These are phyloP conservation scores for Syrista parreyssii DNA, from an alignment of 2,888 invertebrate species.

Conservation along the genomic window DNA sequence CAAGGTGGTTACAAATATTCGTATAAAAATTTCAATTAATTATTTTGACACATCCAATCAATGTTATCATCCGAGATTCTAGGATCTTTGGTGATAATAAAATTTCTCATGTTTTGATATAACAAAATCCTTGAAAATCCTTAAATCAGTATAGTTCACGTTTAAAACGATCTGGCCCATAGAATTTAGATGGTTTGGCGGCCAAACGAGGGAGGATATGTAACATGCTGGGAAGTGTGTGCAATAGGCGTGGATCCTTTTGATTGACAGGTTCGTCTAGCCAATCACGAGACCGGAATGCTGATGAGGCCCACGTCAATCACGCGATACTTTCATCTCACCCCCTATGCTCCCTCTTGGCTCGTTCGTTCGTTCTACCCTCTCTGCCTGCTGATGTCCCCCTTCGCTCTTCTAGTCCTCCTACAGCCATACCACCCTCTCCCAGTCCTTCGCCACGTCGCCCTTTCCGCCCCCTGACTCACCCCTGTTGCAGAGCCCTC, in stretches of 20 bases:
- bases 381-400: slow-evolving; percentile 36
- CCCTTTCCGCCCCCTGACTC: slow-evolving; percentile 19
- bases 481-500: slow-evolving; percentile 37
- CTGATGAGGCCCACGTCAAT: slow-evolving; percentile 85
- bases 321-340: slow-evolving; percentile 67
- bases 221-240: slow-evolving; percentile 29
- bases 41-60: not conserved
- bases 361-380: slow-evolving; percentile 32
- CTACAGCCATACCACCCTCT: slow-evolving; percentile 30
- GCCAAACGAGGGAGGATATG: not conserved
- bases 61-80: not conserved
- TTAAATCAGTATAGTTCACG: not conserved
- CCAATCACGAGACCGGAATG: slow-evolving; percentile 81
- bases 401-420: not conserved
- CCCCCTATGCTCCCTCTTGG: slow-evolving; percentile 43
- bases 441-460: slow-evolving; percentile 25
- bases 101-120: not conserved
- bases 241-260: slow-evolving; percentile 70
- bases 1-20: not conserved
- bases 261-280: slow-evolving; percentile 85
- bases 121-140: not conserved
- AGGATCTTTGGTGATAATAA: not conserved
- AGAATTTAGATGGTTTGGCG: not conserved
- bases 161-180: not conserved
- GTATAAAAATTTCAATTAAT: not conserved